Conservation (phyloP, 1,140 invertebrate genomes). For the Drosophila nannoptera region DNA sequence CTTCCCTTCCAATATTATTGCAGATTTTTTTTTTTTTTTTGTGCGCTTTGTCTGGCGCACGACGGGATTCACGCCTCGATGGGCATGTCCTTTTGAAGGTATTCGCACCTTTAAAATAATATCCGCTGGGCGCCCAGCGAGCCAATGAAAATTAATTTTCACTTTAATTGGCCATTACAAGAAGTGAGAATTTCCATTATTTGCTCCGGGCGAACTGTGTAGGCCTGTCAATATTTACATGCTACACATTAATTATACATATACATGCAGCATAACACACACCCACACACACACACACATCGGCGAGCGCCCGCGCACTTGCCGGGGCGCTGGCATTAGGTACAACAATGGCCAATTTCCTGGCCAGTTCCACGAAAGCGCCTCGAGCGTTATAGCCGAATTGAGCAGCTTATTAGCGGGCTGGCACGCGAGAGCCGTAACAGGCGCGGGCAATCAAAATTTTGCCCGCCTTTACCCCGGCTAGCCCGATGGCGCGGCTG, state of each 20-base stretch:
- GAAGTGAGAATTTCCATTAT: conserved; percentile 13
- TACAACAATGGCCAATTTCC: conserved; percentile 74
- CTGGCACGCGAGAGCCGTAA: conserved; percentile 50
- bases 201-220: conserved; percentile 21
- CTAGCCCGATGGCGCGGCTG: conserved; percentile 4
- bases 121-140: conserved; percentile 25
- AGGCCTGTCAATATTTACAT: conserved; percentile 71
- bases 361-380: conserved; percentile 32
- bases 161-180: conserved; percentile 66
- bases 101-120: conserved; percentile 40
- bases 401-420: conserved; percentile 69
- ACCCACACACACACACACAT: background rate
- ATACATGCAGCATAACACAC: conserved; percentile 18
- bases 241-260: conserved; percentile 68
- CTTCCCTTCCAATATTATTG: conserved; percentile 4
- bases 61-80: conserved; percentile 53
- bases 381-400: conserved; percentile 26
- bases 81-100: conserved; percentile 23
- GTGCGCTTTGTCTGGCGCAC: conserved; percentile 42
- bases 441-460: conserved; percentile 69
- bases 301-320: background rate
- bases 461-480: conserved; percentile 20
- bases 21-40: conserved; percentile 14
- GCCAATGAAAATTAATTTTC: conserved; percentile 57
- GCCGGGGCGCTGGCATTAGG: conserved; percentile 62